Evolutionary conservation across 2,888 invertebrate species (phyloP).

Genomic region (Orthosia cruda): DNA sequence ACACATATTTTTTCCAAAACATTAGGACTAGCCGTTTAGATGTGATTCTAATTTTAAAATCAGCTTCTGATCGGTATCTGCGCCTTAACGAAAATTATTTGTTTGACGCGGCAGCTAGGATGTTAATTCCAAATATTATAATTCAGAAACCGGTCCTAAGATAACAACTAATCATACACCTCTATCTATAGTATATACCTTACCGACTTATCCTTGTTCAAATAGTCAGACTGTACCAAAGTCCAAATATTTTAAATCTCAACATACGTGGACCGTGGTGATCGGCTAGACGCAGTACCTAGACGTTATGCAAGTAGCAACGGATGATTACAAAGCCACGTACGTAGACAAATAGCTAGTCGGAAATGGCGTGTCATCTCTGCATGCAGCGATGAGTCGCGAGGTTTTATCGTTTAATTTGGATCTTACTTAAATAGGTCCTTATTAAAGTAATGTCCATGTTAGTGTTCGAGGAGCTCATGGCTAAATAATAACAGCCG

Average conservation of each 20-base stretch:
- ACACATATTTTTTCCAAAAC: too few species aligned
- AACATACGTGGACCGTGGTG: constrained; percentile 6
- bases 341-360: constrained; percentile 13
- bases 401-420: neutral
- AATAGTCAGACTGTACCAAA: neutral
- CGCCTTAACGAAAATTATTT: too few species aligned
- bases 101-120: neutral
- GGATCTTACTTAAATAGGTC: neutral
- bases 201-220: neutral
- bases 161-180: neutral
- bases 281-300: constrained; percentile 16
- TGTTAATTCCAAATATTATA: too few species aligned
- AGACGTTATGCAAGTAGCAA: constrained; percentile 3
- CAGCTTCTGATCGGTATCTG: too few species aligned
- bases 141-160: neutral
- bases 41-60: too few species aligned
- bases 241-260: constrained; percentile 13
- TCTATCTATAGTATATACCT: neutral
- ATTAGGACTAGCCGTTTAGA: too few species aligned
- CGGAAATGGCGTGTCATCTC: constrained; percentile 20
- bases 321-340: neutral
- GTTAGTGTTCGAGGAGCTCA: neutral
- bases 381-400: neutral
- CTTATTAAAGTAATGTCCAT: neutral
- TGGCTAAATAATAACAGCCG: too few species aligned